Conservation (phyloP, 2,888 invertebrate species). For the Drosophila kuntzei region DNA sequence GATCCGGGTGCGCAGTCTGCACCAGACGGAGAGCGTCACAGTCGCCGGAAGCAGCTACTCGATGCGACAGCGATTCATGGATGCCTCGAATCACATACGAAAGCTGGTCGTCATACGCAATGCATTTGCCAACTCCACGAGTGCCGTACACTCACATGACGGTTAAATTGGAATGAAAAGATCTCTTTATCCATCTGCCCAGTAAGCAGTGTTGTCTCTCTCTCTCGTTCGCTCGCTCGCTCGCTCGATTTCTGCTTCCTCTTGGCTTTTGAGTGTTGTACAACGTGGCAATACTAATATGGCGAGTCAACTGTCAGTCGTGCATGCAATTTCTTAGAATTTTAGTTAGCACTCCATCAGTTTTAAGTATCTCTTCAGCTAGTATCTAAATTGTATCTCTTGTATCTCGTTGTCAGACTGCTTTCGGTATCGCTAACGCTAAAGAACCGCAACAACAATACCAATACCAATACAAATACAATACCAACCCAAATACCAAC, state of each 20-base stretch:
- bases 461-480: constrained; percentile 39
- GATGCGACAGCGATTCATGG: constrained; percentile 79
- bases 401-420: constrained; percentile 73
- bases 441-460: constrained; percentile 56
- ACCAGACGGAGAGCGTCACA: constrained; percentile 78
- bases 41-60: constrained; percentile 72
- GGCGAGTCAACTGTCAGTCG: constrained; percentile 13
- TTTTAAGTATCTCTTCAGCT: constrained; percentile 13
- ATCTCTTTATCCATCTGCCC: neutral
- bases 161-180: constrained; percentile 40
- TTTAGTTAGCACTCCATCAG: constrained; percentile 1
- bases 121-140: constrained; percentile 69
- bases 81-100: constrained; percentile 82
- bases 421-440: constrained; percentile 71
- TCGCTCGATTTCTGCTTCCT: constrained; percentile 25
- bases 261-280: constrained; percentile 63
- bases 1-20: constrained; percentile 76
- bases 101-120: constrained; percentile 82
- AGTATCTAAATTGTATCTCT: constrained; percentile 60
- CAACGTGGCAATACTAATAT: constrained; percentile 37
- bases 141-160: constrained; percentile 71
- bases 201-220: constrained; percentile 43
- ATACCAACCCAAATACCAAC: constrained; percentile 20
- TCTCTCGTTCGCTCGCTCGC: neutral
- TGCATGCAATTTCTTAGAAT: constrained; percentile 26